A percentile compares a stretch with the other conserved stretches of the same genome.
Conservation (phyloP, 1,140 invertebrate species). For the Sinonovacula constricta region DNA sequence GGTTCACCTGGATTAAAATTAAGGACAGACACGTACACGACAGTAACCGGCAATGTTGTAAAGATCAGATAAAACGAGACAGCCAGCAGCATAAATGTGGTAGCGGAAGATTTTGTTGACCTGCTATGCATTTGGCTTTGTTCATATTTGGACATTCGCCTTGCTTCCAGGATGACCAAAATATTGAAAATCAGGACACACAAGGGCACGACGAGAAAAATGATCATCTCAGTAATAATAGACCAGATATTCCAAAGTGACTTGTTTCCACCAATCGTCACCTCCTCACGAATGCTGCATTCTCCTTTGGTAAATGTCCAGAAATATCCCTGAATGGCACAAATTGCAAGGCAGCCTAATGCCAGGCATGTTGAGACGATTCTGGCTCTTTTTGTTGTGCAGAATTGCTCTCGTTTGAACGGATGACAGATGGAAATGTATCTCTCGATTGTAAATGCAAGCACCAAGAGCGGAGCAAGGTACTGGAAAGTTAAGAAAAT, state of each 20-base stretch:
- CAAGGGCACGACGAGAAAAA: constrained; percentile 73
- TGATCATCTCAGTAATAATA: constrained; percentile 68
- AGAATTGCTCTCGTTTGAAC: constrained; percentile 87
- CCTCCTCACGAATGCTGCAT: constrained; percentile 60
- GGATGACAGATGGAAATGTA: constrained; percentile 98
- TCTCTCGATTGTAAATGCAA: constrained; percentile 94
- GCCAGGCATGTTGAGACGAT: constrained; percentile 79
- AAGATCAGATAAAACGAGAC: constrained; percentile 78
- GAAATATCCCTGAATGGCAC: constrained; percentile 74
- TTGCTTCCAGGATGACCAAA: constrained; percentile 74
- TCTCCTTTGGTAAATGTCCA: constrained; percentile 65
- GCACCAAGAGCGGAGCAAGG: constrained; percentile 75
- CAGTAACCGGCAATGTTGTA: constrained; percentile 74
- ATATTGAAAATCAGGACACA: constrained; percentile 74
- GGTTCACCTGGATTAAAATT: constrained; percentile 31
- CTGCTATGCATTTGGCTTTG: constrained; percentile 61
- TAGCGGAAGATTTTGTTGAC: constrained; percentile 66
- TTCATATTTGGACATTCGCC: constrained; percentile 67
- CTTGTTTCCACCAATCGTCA: constrained; percentile 50
- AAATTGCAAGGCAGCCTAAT: constrained; percentile 58
- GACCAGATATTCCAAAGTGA: constrained; percentile 71
- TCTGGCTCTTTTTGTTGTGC: constrained; percentile 87
- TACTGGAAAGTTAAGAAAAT: constrained; percentile 74
- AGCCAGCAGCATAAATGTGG: constrained; percentile 75
- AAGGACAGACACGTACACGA: constrained; percentile 54